Conservation (phyloP, 35 echinoderm and acorn worm species). For the Stichopus chloronotus region DNA sequence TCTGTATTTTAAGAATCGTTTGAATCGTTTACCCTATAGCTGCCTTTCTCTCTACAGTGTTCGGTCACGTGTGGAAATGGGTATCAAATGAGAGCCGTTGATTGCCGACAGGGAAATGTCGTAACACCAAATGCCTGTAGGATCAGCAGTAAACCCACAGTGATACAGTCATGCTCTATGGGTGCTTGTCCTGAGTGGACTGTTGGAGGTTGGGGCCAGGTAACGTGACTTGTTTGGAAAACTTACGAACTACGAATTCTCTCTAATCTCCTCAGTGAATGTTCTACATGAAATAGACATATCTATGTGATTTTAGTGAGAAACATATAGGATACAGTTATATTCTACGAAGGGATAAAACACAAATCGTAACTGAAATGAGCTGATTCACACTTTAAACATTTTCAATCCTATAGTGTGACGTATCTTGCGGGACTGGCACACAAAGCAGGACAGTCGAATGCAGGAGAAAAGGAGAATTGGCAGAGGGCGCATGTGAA, state of each 20-base stretch:
- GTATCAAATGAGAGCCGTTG: background rate
- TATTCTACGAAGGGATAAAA: no score
- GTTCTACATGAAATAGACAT: no score
- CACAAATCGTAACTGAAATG: no score
- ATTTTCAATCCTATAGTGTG: background rate
- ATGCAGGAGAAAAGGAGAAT: background rate
- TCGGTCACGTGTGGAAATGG: conserved; percentile 36
- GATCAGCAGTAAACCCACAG: conserved; percentile 14
- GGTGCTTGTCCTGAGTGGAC: conserved; percentile 32
- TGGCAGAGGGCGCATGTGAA: background rate
- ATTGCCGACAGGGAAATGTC: conserved; percentile 7
- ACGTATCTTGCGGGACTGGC: conserved; percentile 16
- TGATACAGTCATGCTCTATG: background rate
- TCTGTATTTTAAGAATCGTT: no score
- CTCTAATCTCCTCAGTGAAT: no score
- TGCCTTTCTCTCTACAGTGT: conserved; percentile 7
- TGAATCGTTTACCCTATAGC: no score
- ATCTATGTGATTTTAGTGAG: no score
- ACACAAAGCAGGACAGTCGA: background rate
- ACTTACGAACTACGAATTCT: no score
- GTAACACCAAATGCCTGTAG: background rate
- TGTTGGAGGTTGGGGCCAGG: conserved; percentile 40
- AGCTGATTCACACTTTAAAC: no score
- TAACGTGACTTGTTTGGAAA: background rate
- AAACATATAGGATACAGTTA: no score